phyloP scores from a whole-genome alignment of 2,797 vertebrate genomes.

The Neosalanx taihuensis region DNA sequence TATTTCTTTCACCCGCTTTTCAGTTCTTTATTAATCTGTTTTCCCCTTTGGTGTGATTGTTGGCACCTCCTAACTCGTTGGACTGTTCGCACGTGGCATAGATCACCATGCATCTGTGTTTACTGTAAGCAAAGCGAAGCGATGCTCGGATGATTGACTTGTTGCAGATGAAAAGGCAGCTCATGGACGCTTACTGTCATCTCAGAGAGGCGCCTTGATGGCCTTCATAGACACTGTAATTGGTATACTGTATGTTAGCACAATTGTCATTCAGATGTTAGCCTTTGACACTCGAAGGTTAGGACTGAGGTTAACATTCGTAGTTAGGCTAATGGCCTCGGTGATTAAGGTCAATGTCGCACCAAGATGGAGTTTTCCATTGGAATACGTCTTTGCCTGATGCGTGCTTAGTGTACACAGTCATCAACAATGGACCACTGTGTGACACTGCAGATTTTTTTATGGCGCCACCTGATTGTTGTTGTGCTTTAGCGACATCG shows the following conservation, averaged over 20 bases:
- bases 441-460: too few species aligned
- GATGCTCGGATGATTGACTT: slow-evolving; percentile 62
- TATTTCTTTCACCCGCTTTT: slow-evolving; percentile 55
- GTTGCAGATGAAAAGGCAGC: slow-evolving; percentile 51
- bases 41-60: slow-evolving; percentile 43
- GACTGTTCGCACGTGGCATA: slow-evolving; percentile 49
- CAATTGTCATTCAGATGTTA: too few species aligned
- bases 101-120: slow-evolving; percentile 53
- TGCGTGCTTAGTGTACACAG: neutral
- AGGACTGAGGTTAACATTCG: neutral
- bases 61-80: slow-evolving; percentile 43
- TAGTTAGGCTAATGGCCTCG: neutral
- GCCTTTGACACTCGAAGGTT: neutral
- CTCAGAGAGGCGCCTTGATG: neutral
- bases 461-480: neutral
- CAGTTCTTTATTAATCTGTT: slow-evolving; percentile 62
- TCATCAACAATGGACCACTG: neutral
- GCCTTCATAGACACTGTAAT: neutral
- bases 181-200: slow-evolving; percentile 49
- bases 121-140: slow-evolving; percentile 43
- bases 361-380: neutral
- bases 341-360: neutral
- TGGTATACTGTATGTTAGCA: too few species aligned
- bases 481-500: neutral
- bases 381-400: neutral